Percentiles rank a stretch among this genome's conserved stretches.
Conservation (phyloP, 2,888 invertebrate genomes). For the Aquatica leii region DNA sequence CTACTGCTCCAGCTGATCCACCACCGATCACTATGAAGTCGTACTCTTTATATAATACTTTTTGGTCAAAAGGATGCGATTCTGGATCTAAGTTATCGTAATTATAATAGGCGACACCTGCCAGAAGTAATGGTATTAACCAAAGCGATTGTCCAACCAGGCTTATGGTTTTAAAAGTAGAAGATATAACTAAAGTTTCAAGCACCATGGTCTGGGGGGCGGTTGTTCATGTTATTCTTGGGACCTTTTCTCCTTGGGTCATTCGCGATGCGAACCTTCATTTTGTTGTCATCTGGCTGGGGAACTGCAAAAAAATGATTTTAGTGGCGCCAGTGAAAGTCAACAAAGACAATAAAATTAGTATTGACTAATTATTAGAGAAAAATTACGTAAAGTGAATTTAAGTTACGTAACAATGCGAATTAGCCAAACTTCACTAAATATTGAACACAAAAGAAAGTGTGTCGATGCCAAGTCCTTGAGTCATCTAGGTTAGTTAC, state of each 20-base stretch:
- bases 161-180: conserved; percentile 80
- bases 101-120: conserved; percentile 81
- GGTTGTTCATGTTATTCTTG: conserved; percentile 47
- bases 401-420: too few relatives aligned
- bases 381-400: too few relatives aligned
- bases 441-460: too few relatives aligned
- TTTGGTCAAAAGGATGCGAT: conserved; percentile 74
- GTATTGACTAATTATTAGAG: too few relatives aligned
- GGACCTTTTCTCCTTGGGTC: conserved; percentile 14
- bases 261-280: conserved; percentile 2
- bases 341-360: too few relatives aligned
- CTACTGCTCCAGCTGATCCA: conserved; percentile 90
- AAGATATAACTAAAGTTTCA: conserved; percentile 77
- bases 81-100: conserved; percentile 86
- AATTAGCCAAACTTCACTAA: too few relatives aligned
- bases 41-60: conserved; percentile 74
- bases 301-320: conserved; percentile 11
- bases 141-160: conserved; percentile 81
- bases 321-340: too few relatives aligned
- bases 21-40: conserved; percentile 87
- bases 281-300: conserved; percentile 17
- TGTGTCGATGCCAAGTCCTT: conserved; percentile 19
- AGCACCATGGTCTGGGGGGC: conserved; percentile 70
- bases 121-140: conserved; percentile 83
- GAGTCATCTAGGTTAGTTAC: conserved; percentile 6